Evolutionary conservation across 2,797 vertebrate species (phyloP).

Genomic region (Anomalospiza imberbis): DNA sequence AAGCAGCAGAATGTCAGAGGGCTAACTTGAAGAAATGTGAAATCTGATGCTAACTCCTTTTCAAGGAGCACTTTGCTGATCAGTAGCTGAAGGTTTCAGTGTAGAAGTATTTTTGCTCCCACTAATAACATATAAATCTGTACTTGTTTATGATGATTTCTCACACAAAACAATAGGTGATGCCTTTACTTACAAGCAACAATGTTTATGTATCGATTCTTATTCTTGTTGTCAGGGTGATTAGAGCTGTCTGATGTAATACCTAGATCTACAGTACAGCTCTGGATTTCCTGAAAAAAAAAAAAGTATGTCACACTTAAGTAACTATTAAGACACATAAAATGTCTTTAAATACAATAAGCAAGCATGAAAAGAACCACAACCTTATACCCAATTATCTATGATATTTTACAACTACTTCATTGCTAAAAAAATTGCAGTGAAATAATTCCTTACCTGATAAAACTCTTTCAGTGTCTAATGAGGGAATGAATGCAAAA

Average conservation of each 20-base stretch:
- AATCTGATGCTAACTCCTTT: background rate
- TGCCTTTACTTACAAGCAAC: slow-evolving; percentile 87
- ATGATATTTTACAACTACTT: slow-evolving; percentile 70
- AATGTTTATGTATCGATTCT: slow-evolving; percentile 94
- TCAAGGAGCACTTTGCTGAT: background rate
- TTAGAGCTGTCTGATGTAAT: slow-evolving; percentile 89
- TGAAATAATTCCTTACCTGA: slow-evolving; percentile 90
- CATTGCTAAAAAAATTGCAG: slow-evolving; percentile 76
- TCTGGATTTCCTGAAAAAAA: slow-evolving; percentile 86
- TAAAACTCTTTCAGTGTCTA: slow-evolving; percentile 98
- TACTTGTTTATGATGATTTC: background rate
- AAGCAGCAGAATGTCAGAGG: background rate
- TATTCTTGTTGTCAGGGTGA: slow-evolving; percentile 92
- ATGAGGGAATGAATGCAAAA: slow-evolving; percentile 92
- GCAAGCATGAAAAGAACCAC: slow-evolving; percentile 46
- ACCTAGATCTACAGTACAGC: slow-evolving; percentile 87
- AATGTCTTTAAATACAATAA: slow-evolving; percentile 53
- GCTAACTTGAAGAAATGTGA: background rate
- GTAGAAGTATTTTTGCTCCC: background rate
- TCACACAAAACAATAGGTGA: background rate
- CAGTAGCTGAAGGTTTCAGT: background rate
- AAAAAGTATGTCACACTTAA: background rate
- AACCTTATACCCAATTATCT: slow-evolving; percentile 57
- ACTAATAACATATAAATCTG: background rate
- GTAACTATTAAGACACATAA: background rate